Percentiles rank a stretch among this genome's conserved stretches.
These are phyloP conservation scores for Chloromyia formosa DNA, from an alignment of 2,888 invertebrate species.

Conservation along the genomic window DNA sequence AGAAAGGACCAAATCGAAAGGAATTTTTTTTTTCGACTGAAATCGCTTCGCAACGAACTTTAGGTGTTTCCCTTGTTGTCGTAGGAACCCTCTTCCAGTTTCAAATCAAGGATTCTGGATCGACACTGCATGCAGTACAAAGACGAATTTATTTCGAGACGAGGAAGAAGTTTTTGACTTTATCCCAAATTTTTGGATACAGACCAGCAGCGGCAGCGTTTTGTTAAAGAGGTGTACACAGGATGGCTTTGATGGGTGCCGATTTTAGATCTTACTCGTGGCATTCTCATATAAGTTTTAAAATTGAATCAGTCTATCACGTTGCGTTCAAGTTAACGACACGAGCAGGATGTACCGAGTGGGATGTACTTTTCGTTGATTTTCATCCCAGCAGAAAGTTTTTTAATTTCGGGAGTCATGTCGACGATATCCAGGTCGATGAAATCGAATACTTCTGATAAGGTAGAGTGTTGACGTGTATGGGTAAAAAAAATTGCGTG, in stretches of 20 bases:
- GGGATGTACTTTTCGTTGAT: too few relatives aligned
- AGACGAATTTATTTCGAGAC: neutral
- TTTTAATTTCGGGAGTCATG: too few relatives aligned
- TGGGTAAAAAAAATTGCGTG: too few relatives aligned
- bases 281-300: constrained; percentile 30
- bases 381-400: too few relatives aligned
- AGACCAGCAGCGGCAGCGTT: neutral
- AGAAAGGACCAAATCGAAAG: neutral
- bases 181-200: neutral
- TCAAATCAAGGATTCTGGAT: neutral
- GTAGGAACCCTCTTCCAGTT: too few relatives aligned
- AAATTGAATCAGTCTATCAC: constrained; percentile 36
- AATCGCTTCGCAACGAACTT: neutral
- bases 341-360: too few relatives aligned
- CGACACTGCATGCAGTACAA: neutral
- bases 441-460: too few relatives aligned
- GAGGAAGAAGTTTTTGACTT: neutral
- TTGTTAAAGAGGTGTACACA: neutral
- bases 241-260: constrained; percentile 2
- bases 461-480: too few relatives aligned
- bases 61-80: neutral
- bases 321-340: too few relatives aligned
- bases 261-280: constrained; percentile 4
- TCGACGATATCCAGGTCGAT: too few relatives aligned
- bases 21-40: neutral